Evolutionary conservation across 1,140 invertebrate genomes (phyloP), one percentile per base, ranked within the genome.

Genomic region (Brachionus asplanchnoidis): DNA sequence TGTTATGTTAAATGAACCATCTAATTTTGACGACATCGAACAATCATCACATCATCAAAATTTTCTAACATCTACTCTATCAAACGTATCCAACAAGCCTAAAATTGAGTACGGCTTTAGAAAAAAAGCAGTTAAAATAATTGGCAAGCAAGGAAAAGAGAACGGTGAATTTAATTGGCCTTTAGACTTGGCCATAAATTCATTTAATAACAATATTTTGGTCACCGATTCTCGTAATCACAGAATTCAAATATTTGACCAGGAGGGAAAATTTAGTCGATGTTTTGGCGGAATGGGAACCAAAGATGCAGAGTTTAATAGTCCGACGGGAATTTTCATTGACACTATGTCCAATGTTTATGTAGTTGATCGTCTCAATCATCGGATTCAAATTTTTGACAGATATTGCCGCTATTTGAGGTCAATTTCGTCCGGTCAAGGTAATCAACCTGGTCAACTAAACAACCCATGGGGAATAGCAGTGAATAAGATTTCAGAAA

Each of bases 381-480:
- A 89, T 84, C 85, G 88, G 20, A 65, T 82, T 32, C 79, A 82
- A 46, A 60, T 82, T 26, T 82, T 82, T 46, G 79, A 82, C 17
- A 32, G 79, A 12, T 65, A 82, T 65, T 82, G 86, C 82, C 50
- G 88, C 88, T 84, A 88, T 88, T 3, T 86, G 80, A 2, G 85
- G 85, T 65, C 65, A 9, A 82, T 82, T 44, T 53, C 50, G 12
- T 46, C 53, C 4, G 50, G 53, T 17, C 53, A 65, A 17, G 88
- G 88, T 4, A 86, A 86, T 12, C 85, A 87, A 44, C 85, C 87
- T 32, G 88, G 88, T 7, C 95, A 97, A 88, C 91, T 99, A 85
- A 96, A 98, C 88, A 95, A 97, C 90, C 97, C 97, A 11, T 95
- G 98, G 88, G 99, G 98, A 90, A 96, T 99, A 86, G 95, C 96